phyloP scores from a whole-genome alignment of 2,797 vertebrate genomes.

The Eurystomus glaucurus region DNA sequence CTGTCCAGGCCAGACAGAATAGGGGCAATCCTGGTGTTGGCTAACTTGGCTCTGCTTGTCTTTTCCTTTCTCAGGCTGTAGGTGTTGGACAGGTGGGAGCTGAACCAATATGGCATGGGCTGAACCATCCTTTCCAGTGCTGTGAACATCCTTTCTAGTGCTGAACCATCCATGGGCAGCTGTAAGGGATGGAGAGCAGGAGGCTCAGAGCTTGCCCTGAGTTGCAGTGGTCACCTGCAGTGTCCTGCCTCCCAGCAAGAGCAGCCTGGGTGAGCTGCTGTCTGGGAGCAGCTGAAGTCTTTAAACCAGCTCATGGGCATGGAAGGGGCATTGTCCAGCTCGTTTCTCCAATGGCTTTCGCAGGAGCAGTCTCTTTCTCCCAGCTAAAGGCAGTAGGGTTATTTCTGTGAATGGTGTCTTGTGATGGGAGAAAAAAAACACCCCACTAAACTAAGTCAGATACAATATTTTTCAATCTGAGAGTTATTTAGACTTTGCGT shows the following conservation, averaged over 20 bases:
- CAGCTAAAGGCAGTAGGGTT: background rate
- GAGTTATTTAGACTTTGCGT: slow-evolving; percentile 65
- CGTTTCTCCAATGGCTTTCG: background rate
- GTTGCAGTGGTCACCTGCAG: background rate
- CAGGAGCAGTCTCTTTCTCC: background rate
- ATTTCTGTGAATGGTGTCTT: background rate
- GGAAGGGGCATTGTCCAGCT: background rate
- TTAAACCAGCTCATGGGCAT: background rate
- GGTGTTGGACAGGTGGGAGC: background rate
- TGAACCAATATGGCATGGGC: no score
- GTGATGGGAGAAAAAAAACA: background rate
- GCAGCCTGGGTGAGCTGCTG: background rate
- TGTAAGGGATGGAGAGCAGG: background rate
- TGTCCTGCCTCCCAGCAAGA: background rate
- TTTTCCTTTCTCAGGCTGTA: background rate
- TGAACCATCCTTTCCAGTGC: background rate
- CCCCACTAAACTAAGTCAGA: background rate
- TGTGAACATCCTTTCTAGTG: background rate
- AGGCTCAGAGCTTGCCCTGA: background rate
- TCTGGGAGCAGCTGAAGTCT: background rate
- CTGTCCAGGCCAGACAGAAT: rapidly evolving
- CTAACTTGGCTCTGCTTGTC: rapidly evolving
- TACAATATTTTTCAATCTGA: slow-evolving; percentile 10
- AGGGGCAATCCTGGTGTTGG: background rate
- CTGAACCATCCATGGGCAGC: background rate